Evolutionary conservation across 2,113 vertebrate species (phyloP).

Genomic region (Heterocephalus glaber): DNA sequence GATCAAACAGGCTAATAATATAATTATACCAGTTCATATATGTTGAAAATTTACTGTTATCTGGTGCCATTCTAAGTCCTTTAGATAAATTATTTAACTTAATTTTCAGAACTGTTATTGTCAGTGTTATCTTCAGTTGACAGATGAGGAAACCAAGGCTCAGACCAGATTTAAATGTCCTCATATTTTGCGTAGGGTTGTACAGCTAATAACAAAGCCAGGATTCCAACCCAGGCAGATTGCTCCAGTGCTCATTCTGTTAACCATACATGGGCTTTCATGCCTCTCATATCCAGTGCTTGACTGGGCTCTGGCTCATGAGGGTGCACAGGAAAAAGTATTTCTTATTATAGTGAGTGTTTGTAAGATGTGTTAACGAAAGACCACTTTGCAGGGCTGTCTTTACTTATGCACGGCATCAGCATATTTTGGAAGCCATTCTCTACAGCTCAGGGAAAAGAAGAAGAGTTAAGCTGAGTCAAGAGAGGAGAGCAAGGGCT

Average conservation of each 20-base stretch:
- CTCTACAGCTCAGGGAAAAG: neutral
- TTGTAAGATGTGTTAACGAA: neutral
- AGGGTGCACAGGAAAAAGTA: neutral
- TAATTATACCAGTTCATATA: neutral
- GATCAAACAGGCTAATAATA: neutral
- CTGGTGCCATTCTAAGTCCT: neutral
- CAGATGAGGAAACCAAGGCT: neutral
- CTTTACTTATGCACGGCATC: neutral
- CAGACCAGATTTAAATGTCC: neutral
- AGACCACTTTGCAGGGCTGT: neutral
- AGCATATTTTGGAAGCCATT: neutral
- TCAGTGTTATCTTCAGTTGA: neutral
- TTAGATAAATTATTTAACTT: slow-evolving; percentile 7
- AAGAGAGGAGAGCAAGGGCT: neutral
- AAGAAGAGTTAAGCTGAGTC: neutral
- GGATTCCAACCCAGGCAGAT: neutral
- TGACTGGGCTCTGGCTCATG: neutral
- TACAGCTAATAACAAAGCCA: neutral
- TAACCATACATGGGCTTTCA: neutral
- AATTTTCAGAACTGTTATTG: neutral
- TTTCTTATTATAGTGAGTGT: slow-evolving; percentile 8
- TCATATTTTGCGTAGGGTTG: neutral
- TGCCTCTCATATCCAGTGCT: neutral
- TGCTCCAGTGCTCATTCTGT: neutral
- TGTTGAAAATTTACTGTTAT: neutral